Base-by-base conservation (phyloP, 2,888 invertebrate genomes). In the Noctua janthe region DNA sequence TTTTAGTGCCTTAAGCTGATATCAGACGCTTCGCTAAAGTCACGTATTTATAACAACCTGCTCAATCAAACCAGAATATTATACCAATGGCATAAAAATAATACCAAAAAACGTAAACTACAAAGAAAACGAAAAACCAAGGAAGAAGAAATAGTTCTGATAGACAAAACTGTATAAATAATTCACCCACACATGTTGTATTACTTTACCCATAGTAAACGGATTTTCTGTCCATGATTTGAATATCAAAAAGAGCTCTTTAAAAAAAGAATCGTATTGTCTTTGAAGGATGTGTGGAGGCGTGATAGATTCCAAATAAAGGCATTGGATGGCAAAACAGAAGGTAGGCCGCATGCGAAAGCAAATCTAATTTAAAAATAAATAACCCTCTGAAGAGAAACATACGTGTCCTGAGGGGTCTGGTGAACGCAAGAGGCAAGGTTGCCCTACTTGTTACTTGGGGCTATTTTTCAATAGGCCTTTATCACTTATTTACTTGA, bases 351-450 rank as follows among this genome's bases (percentile, higher is more conserved):
- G 89, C 90, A 92, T 85, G 91, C 91, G 91, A 91, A 92, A 91
- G 87, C 62, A 87, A 93, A 95, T 94, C 93, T 92, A 94, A 95
- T 94, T 94, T 94, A 90, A 92, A 93, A 92, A 89, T 88, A 91
- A 92, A 92, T 90, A 85, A 78, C 76, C 78, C 74, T 81, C 73
- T 43, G 59, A 78, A 72, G 71, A 71, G 66, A 75, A 39, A 80
- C 71, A 84, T 39, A 74, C 82, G 76, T 75, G 56, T 70, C 62
- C 43, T 69, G 54, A 71, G 56, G 78, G 78, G 62, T 56, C n/a
- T 20, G 69, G 7, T 47, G 23, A 54, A 76, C 51, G 13, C 10
- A 66, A 23, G 47, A 64, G 3, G 20, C 17, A 49, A 35, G 1
- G 23, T 35, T 49, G n/a, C 70, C 71, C 35, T 80, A 74, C 23